Evolutionary conservation across 2,113 vertebrate genomes (phyloP).

Genomic region (Dolichallabes microphthalmus): DNA sequence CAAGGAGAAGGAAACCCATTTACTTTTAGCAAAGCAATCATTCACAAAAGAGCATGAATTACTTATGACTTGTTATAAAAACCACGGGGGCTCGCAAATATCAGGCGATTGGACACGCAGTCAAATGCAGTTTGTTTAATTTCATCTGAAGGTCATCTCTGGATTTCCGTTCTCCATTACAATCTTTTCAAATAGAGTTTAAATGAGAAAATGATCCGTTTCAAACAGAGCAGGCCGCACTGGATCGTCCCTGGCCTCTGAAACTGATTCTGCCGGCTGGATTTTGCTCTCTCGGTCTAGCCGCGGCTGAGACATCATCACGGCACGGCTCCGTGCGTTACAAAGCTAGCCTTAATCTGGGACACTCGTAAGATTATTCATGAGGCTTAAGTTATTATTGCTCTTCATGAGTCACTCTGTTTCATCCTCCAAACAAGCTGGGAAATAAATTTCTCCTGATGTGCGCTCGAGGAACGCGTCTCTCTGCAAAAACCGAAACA

Average conservation of each 20-base stretch:
- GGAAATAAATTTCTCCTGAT: constrained; percentile 62
- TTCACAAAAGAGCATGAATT: not conserved
- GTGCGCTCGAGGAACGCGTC: constrained; percentile 54
- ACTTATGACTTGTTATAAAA: constrained; percentile 9
- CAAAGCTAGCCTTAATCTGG: constrained; percentile 61
- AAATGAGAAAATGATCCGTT: constrained; percentile 13
- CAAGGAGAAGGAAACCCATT: not conserved
- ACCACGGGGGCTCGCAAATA: not conserved
- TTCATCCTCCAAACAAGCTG: constrained; percentile 56
- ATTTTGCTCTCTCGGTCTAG: not conserved
- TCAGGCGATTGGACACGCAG: not conserved
- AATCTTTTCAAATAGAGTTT: constrained; percentile 4
- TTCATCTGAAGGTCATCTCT: constrained; percentile 23
- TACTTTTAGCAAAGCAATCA: constrained; percentile 2
- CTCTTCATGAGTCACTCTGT: constrained; percentile 67
- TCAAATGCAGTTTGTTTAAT: constrained; percentile 1
- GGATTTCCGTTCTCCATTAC: not conserved
- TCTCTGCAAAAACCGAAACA: constrained; percentile 51
- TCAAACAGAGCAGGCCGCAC: not conserved
- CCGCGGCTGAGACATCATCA: constrained; percentile 22
- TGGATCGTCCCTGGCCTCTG: not conserved
- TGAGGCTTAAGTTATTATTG: constrained; percentile 70
- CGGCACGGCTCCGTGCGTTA: constrained; percentile 47
- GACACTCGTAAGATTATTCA: constrained; percentile 68
- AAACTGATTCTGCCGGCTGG: not conserved